A percentile compares a stretch with the other conserved stretches of the same genome.
These are phyloP conservation scores for Parasteatoda lunata DNA, from an alignment of 2,888 invertebrate species.

Conservation along the genomic window DNA sequence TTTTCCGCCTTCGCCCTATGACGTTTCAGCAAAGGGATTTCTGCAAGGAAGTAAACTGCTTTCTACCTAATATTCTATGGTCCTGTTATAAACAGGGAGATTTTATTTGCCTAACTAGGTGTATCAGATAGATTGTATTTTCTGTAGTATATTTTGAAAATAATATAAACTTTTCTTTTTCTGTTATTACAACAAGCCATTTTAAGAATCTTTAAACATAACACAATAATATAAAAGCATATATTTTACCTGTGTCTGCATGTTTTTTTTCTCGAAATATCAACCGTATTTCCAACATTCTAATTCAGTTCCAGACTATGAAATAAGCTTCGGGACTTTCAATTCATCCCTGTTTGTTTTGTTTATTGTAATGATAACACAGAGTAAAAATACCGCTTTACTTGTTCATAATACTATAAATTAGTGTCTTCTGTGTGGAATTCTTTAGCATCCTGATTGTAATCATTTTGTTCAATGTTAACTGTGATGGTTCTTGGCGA, in stretches of 20 bases:
- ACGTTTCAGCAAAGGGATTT: no score
- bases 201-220: neutral
- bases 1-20: no score
- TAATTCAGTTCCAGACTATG: conserved; percentile 46
- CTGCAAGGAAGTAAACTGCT: no score
- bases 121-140: no score
- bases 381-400: conserved; percentile 35
- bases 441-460: conserved; percentile 44
- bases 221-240: conserved; percentile 1
- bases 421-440: conserved; percentile 62
- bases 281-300: conserved; percentile 36
- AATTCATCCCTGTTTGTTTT: conserved; percentile 39
- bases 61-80: no score
- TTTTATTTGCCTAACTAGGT: no score
- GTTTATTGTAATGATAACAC: conserved; percentile 40
- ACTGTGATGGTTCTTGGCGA: conserved; percentile 27
- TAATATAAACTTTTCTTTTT: no score
- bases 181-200: no score
- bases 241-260: conserved; percentile 34
- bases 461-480: conserved; percentile 53
- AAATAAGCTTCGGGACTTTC: conserved; percentile 51
- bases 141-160: no score
- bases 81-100: no score
- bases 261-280: conserved; percentile 21
- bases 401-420: conserved; percentile 64